Evolutionary conservation across 2,113 vertebrate species (phyloP), one percentile per base, ranked within the genome.

Genomic region (Mobula birostris): DNA sequence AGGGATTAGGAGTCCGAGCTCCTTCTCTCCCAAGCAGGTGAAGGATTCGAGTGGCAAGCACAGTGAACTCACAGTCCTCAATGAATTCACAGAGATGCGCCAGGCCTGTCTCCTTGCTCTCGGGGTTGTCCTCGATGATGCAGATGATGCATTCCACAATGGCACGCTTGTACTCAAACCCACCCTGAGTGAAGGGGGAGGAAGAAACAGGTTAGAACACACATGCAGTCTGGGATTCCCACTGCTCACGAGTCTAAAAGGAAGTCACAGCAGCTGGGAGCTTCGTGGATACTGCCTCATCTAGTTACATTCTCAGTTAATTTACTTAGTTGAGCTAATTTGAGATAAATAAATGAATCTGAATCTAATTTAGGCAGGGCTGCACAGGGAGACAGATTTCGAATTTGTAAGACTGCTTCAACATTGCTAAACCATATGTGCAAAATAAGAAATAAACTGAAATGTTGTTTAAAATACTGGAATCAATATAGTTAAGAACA

Each of bases 111-210:
- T 98, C 97, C 95, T 98, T 98, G 96, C 97, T 98, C 95, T 98
- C 97, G 0, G 97, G 95, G 95, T 97, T 97, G 95, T 98, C 97
- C 94, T 98, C 97, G 11, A 98, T 97, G 95, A 98, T 98, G 95
- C 97, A 96, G 95, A 98, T 97, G 95, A 98, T 98, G 95, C 97
- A 98, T 95, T 98, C 97, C 94, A 98, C 97, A 0, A 98, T 98
- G 94, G 97, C 97, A 1, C 97, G 96, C 94, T 98, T 98, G 82
- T 98, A 98, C 61, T 98, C 97, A 94, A 98, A 98, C 94, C 97
- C 97, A 0, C 97, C 97, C 97, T 98, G 94, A 79, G 91, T 58
- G 58, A 87, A 94, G 17, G 1, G 94, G 79, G 91, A 58, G 48
- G 88, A 94, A 19, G 0, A 40, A 95, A 95, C 1, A 56, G 27